phyloP scores from a whole-genome alignment of 2,888 invertebrate species.

The Pterostichus madidus region DNA sequence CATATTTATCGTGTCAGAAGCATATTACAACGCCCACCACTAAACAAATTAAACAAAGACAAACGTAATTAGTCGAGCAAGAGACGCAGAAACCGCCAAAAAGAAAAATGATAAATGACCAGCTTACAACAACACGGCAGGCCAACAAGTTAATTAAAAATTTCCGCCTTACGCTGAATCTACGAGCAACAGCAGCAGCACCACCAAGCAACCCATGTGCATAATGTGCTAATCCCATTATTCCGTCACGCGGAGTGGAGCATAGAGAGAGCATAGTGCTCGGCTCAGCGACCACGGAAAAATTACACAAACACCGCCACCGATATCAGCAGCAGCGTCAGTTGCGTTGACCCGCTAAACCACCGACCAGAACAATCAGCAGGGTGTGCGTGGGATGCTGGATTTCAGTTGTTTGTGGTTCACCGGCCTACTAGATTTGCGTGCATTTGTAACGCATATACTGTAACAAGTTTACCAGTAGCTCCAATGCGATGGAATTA shows the following conservation, averaged over 20 bases:
- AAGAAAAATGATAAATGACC: conserved; percentile 1
- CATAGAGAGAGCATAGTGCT: conserved; percentile 37
- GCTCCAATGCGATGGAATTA: not conserved
- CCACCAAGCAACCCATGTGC: not conserved
- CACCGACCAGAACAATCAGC: conserved; percentile 25
- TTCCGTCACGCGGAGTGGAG: conserved; percentile 44
- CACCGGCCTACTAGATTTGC: conserved; percentile 3
- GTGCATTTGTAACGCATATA: not conserved
- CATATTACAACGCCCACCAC: not conserved
- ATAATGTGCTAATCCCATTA: conserved; percentile 51
- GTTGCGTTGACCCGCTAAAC: conserved; percentile 1
- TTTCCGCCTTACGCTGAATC: conserved; percentile 10
- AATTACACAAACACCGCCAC: conserved; percentile 26
- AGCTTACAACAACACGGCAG: conserved; percentile 6
- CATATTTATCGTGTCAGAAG: not conserved
- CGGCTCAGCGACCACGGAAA: conserved; percentile 47
- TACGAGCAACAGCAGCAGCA: conserved; percentile 10
- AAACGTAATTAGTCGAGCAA: not conserved
- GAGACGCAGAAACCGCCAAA: not conserved
- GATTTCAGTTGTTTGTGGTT: conserved; percentile 7
- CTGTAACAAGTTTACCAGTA: not conserved
- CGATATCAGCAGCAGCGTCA: not conserved
- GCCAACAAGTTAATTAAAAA: conserved; percentile 15
- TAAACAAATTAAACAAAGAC: conserved; percentile 3
- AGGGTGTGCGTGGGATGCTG: not conserved